Evolutionary conservation across 2,797 vertebrate genomes (phyloP), one percentile per base, ranked within the genome.

Genomic region (Chaunax sp.): DNA sequence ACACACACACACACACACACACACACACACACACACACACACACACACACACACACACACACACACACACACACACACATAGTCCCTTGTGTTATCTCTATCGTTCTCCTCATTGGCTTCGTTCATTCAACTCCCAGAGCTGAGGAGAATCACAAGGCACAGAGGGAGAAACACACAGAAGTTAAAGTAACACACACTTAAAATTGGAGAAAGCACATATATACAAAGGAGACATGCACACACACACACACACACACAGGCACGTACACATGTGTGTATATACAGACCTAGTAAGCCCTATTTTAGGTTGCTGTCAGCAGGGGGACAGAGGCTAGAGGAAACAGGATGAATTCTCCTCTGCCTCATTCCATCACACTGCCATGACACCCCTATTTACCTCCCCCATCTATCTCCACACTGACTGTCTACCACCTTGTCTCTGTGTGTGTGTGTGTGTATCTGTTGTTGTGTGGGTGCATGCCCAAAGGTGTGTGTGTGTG

Each of bases 331-430:
- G 84, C 82, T 78, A 82, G 79, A 86, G 85, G 87, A 91, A 91
- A 87, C 82, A 90, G 89, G 88, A 92, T 90, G 89, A 91, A 91
- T 93, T 91, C 86, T 91, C 83, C 81, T 87, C 86, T 88, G 87
- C 87, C 86, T 89, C 92, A 87, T 91, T 93, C 87, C 85, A 91
- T 92, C 92, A 93, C 87, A 78, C 77, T 41, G 72, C 86, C 85
- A 83, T 92, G 90, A 91, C 92, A 91, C 87, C 84, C 88, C 90
- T 92, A 91, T 91, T 91, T 93, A 92, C 90, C 88, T 89, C 80
- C 75, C 77, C 89, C 89, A 92, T 93, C 87, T 87, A 89, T 91
- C 90, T 91, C 83, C 76, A 70, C 83, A 44, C 69, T 67, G 83
- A 82, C 83, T 87, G 81, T 86, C 86, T 89, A 49, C 82, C 78